Base-by-base conservation (phyloP, 2,888 invertebrate genomes). In the Caenorhabditis sp. region DNA sequence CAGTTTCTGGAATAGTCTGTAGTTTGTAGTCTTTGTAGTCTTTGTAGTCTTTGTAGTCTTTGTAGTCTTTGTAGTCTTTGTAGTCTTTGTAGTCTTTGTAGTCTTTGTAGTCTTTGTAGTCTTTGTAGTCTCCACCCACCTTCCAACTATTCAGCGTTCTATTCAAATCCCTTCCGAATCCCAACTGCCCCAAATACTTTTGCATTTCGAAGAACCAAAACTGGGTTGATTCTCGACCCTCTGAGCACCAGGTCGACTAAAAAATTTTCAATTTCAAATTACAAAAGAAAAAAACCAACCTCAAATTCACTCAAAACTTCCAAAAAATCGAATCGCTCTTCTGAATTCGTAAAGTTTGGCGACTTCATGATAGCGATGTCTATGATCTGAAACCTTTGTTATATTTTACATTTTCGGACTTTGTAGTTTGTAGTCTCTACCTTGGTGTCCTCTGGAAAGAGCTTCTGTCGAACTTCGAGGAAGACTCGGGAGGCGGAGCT, bases 161-260 rank as follows among this genome's bases (percentile, higher is more conserved):
- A 6, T 83, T 82, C 70, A 87, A 80, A 59, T 83, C 81, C 0
- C 63, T 80, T 0, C 87, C 88, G 47, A 90, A 90, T 26, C 90
- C 90, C 19, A 90, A 69, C 0, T 83, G 64, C 0, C 81, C 61
- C 44, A 90, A 19, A 66, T 90, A 90, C 7, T 84, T 79, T 72
- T 88, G 73, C 80, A 87, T 89, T 22, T 83, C 88, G 38, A 88
- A 87, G 38, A 85, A 85, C 89, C 89, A 91, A 72, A 91, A 91
- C 49, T 88, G 80, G 0, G 91, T 90, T 64, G 66, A 81, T 19
- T 86, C 81, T 16, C 82, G 38, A 0, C 85, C 85, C 26, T 74
- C 73, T 16, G 85, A 85, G 38, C 85, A 87, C 75, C 84, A 85
- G 12, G 85, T 85, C 0, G 68, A 77, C 82, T 86, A 59, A 58